Percentiles rank a stretch among this genome's conserved stretches.
Evolutionary conservation across 2,113 vertebrate species (phyloP).

Genomic region (Aleadryas rufinucha): DNA sequence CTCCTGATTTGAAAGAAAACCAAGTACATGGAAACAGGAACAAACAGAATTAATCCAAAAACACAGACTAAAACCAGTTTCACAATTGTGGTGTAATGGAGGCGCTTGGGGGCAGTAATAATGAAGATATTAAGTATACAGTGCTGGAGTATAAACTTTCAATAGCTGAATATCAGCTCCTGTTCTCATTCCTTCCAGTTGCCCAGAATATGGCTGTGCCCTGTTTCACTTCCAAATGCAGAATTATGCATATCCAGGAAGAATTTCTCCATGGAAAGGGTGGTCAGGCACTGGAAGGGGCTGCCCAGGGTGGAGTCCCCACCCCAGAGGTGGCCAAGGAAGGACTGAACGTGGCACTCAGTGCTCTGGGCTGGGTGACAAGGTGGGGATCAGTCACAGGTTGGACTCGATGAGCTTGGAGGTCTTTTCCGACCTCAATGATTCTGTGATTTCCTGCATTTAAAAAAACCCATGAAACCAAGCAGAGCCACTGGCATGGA

Average conservation of each 20-base stretch:
- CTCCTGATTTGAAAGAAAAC: not conserved
- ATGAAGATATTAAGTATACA: not conserved
- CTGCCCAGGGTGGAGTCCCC: not conserved
- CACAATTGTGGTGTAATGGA: not conserved
- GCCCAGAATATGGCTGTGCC: not conserved
- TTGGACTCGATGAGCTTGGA: rapidly evolving
- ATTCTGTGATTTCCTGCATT: not conserved
- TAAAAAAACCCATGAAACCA: rapidly evolving
- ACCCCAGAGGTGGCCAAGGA: not conserved
- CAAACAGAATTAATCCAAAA: not conserved
- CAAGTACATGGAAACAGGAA: not conserved
- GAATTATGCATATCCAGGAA: not conserved
- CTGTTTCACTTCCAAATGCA: not conserved
- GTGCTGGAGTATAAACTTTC: not conserved
- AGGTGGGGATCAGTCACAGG: rapidly evolving
- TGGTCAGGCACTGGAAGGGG: not conserved
- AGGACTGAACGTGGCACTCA: rapidly evolving
- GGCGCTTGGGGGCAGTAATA: not conserved
- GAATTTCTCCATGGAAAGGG: not conserved
- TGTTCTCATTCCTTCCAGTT: not conserved
- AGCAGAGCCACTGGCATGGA: not conserved
- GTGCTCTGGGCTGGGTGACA: not conserved
- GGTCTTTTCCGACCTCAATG: rapidly evolving
- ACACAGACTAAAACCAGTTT: not conserved
- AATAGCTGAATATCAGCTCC: not conserved